Evolutionary conservation across 2,888 invertebrate genomes (phyloP), one percentile per base, ranked within the genome.

Genomic region (Protodeltote pygarga): DNA sequence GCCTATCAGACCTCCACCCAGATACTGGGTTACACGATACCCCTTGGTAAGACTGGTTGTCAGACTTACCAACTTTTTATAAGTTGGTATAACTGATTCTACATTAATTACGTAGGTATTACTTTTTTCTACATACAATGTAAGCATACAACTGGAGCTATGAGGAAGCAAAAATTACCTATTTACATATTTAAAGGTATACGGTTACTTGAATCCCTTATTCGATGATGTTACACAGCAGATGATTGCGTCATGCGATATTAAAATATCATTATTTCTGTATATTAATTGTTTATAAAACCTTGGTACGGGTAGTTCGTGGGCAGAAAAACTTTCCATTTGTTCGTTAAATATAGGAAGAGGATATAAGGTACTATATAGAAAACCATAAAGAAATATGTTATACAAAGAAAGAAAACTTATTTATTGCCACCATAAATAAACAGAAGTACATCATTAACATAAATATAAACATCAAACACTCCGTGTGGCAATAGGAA

Each of bases 211-310:
- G 6, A 15, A 11, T 24, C 6, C 21, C 11, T 15, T 13, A 15
- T 1, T 16, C 6, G 9, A 20, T 57, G 35, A 55, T 40, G 39
- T 47, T 28, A 40, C 15, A 1, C 13, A 6, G 6, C 4, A 1
- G 4, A 4, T 8, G 11, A 9, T 62, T 57, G 57, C 63, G 10
- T 57, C 57, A 57, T n/a, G 3, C 1, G 17, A 35, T 17, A 35
- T 46, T 45, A 32, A 35, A 31, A 15, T 2, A 4, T 3, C 16
- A 55, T 37, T 62, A 23, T 23, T 19, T 15, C 5, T 46, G 27
- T 11, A 44, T 32, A 39, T 8, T 13, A 27, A 32, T 13, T 21
- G 21, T 33, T 33, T 5, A 29, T 31, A 35, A 17, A 20, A 11
- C 57, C 48, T 37, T 32, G 35, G n/a, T n/a, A n/a, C n/a, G n/a